Evolutionary conservation across 2,113 vertebrate genomes (phyloP).

Genomic region (Petrocephalus zakoni): DNA sequence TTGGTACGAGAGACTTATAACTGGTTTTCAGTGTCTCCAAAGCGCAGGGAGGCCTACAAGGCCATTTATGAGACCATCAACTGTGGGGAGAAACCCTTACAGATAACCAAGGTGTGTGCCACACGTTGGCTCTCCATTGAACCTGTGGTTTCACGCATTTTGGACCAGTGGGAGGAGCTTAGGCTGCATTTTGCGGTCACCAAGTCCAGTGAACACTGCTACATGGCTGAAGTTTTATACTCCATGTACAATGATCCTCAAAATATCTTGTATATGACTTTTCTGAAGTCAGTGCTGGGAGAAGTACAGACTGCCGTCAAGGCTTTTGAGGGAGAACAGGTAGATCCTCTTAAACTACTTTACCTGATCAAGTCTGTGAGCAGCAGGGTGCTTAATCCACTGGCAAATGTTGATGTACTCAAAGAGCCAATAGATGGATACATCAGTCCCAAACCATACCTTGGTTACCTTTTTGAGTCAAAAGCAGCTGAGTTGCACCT

Average conservation of each 20-base stretch:
- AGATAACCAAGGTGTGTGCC: constrained; percentile 13
- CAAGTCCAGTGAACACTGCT: not conserved
- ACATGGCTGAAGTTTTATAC: not conserved
- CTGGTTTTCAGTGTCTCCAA: constrained; percentile 1
- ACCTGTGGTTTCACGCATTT: not conserved
- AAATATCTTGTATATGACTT: too few species aligned
- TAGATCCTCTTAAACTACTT: too few species aligned
- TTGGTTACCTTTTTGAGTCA: too few species aligned
- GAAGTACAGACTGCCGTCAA: too few species aligned
- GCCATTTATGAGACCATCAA: constrained; percentile 13
- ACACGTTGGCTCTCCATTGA: constrained; percentile 8
- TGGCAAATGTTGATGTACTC: too few species aligned
- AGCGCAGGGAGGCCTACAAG: not conserved
- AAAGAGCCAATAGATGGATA: too few species aligned
- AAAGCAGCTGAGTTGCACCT: too few species aligned
- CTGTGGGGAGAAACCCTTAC: constrained; percentile 15
- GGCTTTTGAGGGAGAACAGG: too few species aligned
- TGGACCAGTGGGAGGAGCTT: not conserved
- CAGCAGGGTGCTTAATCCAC: too few species aligned
- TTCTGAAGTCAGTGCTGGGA: too few species aligned
- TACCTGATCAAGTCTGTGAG: too few species aligned
- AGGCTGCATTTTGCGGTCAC: constrained; percentile 1
- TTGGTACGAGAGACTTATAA: constrained; percentile 4
- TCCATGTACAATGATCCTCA: not conserved
- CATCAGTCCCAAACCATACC: too few species aligned